Evolutionary conservation across 2,888 invertebrate genomes (phyloP), one percentile per base, ranked within the genome.

Genomic region (Eutolmus rufibarbis): DNA sequence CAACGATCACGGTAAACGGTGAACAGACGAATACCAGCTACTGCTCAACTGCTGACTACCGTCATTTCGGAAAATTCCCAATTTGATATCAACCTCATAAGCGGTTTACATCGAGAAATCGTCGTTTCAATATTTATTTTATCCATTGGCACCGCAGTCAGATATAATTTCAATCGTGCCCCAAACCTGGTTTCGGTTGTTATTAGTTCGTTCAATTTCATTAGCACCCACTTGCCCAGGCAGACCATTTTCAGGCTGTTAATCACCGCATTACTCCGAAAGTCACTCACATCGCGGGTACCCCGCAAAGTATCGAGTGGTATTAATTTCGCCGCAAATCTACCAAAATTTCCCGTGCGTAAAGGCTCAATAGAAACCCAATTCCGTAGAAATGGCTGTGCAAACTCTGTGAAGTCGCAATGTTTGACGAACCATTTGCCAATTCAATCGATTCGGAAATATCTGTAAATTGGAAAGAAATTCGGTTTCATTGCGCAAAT

Each of bases 141-240:
- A 77, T 19, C 37, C 28, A 77, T 77, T 77, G 40, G 77, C 77
- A 66, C 66, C 12, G 12, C 9, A 66, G 7, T 23, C 66, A 12
- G 12, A 28, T 1, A 66, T 79, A 46, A 79, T 14, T 28, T 79
- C 40, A 46, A 79, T 40, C 79, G 79, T 79, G 79, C 79, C 40
- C 79, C 43, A 79, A 28, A 79, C 46, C 79, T 79, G 79, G 28
- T 79, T 79, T 79, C 46, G 12, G 19, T 43, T 79, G 43, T 79
- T 79, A 79, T 79, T 79, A 46, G 79, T 46, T 79, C 79, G 19
- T 40, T 79, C 79, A 46, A 79, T 79, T 79, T 43, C 40, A 79
- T 79, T 79, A 79, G 79, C 79, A 79, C 14, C 46, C 12, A 23
- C 14, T 79, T 79, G 43, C 9, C 46, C 43, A 19, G 28, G 19